phyloP scores from a whole-genome alignment of 2,888 invertebrate species.

The Sphaeridia pumilis region DNA sequence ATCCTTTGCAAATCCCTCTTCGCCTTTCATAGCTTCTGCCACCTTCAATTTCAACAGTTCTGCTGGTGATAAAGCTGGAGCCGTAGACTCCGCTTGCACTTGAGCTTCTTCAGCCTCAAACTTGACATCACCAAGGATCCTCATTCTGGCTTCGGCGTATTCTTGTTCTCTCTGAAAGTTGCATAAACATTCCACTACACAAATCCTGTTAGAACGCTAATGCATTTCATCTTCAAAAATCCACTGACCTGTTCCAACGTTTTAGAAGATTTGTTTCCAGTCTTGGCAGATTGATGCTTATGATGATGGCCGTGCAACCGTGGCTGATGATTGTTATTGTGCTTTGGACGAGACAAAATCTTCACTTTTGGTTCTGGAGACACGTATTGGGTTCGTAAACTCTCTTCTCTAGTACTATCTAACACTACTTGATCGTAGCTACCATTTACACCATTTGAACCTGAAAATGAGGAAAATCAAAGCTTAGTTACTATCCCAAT shows the following conservation, averaged over 20 bases:
- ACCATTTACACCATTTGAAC: background rate
- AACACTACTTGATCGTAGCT: slow-evolving; percentile 9
- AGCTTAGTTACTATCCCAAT: no score
- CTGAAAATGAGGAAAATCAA: background rate
- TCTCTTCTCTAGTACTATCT: slow-evolving; percentile 48
- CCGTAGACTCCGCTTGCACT: slow-evolving; percentile 15
- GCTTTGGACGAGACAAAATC: slow-evolving; percentile 60
- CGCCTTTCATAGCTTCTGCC: slow-evolving; percentile 18
- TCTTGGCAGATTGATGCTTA: background rate
- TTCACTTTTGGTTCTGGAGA: slow-evolving; percentile 71
- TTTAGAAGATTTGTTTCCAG: slow-evolving; percentile 6
- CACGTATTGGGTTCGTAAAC: slow-evolving; percentile 64
- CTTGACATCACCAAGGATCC: slow-evolving; percentile 65
- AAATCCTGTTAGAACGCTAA: background rate
- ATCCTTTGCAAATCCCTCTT: background rate
- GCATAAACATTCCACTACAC: no score
- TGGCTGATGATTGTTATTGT: no score
- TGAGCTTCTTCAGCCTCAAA: slow-evolving; percentile 24
- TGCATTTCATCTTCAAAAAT: background rate
- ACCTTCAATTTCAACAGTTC: slow-evolving; percentile 30
- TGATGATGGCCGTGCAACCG: no score
- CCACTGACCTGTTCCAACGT: slow-evolving; percentile 25
- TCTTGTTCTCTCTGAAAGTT: slow-evolving; percentile 74
- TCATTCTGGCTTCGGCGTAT: slow-evolving; percentile 78
- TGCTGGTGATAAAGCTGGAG: slow-evolving; percentile 23